phyloP scores from a whole-genome alignment of 2,113 vertebrate species.

The Recurvirostra avosetta region DNA sequence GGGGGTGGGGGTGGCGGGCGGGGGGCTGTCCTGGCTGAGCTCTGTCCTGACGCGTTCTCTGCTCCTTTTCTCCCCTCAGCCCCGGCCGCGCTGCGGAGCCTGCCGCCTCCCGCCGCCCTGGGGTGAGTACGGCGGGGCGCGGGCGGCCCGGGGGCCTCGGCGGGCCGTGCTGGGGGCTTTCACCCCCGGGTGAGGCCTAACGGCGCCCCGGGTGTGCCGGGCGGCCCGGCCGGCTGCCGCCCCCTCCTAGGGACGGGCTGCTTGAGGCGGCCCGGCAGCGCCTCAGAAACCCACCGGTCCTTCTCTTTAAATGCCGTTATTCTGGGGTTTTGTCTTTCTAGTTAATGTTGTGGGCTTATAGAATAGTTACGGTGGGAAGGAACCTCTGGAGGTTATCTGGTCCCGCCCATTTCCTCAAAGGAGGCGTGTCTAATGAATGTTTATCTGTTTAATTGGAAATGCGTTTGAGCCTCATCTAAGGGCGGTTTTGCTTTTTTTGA shows the following conservation, averaged over 20 bases:
- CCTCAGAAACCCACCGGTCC: fast-evolving
- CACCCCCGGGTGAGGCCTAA: background rate
- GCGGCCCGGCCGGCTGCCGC: background rate
- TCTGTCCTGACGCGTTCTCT: background rate
- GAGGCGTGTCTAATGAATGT: fast-evolving
- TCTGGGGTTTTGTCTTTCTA: fast-evolving
- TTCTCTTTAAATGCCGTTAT: fast-evolving
- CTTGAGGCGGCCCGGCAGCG: background rate
- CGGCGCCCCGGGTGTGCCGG: background rate
- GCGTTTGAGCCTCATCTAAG: fast-evolving
- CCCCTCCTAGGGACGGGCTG: too few relatives aligned
- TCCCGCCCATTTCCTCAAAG: background rate
- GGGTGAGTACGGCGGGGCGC: conserved; percentile 30
- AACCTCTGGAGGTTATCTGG: background rate
- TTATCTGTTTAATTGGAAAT: fast-evolving
- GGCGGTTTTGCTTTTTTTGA: too few relatives aligned
- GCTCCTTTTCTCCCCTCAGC: background rate
- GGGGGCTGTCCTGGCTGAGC: background rate
- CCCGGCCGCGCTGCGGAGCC: conserved; percentile 31
- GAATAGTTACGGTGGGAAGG: fast-evolving
- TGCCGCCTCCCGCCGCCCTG: background rate
- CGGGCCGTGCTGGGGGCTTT: background rate
- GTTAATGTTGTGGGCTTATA: fast-evolving
- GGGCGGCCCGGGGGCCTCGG: too few relatives aligned
- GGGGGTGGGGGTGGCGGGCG: background rate